phyloP scores from a whole-genome alignment of 2,888 invertebrate species.

The Amiota mariae region DNA sequence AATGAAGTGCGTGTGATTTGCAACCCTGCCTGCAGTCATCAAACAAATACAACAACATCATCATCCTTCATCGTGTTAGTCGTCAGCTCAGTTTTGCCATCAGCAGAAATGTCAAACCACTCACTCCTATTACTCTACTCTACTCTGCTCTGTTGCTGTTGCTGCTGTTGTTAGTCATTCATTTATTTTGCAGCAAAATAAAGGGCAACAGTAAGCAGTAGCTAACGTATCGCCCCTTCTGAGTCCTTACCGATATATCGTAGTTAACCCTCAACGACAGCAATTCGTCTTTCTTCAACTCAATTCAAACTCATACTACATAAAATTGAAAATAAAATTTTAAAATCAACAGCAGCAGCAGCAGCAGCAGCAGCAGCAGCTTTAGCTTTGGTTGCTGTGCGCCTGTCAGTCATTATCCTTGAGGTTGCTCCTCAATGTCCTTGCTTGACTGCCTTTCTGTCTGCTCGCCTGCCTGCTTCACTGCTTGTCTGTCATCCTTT shows the following conservation, averaged over 20 bases:
- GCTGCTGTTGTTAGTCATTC: slow-evolving; percentile 37
- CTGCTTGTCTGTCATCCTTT: neutral
- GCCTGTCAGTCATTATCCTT: slow-evolving; percentile 60
- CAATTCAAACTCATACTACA: neutral
- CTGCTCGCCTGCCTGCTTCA: slow-evolving; percentile 11
- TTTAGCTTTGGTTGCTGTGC: slow-evolving; percentile 52
- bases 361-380: slow-evolving; percentile 31
- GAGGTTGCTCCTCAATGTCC: slow-evolving; percentile 38
- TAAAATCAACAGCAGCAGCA: neutral
- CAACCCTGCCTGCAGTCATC: slow-evolving; percentile 37
- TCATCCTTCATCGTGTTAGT: slow-evolving; percentile 16
- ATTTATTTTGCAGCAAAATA: neutral
- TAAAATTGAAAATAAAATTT: no score
- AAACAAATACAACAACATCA: slow-evolving; percentile 49
- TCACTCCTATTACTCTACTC: neutral
- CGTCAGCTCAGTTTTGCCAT: slow-evolving; percentile 57
- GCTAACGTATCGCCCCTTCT: neutral
- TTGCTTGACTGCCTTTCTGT: no score
- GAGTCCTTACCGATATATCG: neutral
- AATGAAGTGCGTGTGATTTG: slow-evolving; percentile 18
- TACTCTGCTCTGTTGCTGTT: slow-evolving; percentile 26
- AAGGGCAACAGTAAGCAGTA: neutral
- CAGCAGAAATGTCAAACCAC: slow-evolving; percentile 68
- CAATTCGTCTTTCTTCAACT: slow-evolving; percentile 23
- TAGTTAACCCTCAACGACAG: slow-evolving; percentile 1